Base-by-base conservation (phyloP, 2,113 vertebrate genomes). In the Melanerpes aurifrons region DNA sequence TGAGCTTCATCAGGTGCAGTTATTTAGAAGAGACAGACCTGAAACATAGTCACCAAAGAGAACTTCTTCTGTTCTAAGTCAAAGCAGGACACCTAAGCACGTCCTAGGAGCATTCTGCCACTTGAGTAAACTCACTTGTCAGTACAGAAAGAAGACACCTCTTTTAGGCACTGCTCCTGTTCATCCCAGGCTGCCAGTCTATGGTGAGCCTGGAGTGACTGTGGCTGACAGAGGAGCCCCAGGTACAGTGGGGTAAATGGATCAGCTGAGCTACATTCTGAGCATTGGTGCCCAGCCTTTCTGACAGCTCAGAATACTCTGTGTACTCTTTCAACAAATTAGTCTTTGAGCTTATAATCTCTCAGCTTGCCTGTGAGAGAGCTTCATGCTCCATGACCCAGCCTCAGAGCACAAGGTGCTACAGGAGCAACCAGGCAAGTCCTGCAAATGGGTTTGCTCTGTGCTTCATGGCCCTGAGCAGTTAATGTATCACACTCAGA, bases 401-500 rank as follows among this genome's bases (percentile, higher is more conserved):
- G 15, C 12, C 56, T 10, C 37, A 37, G 70, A 58, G 54, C 28
- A 72, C 24, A 0, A 0, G 1, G 31, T 11, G 2, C 35, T 73
- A 8, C 13, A 37, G 45, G 31, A 53, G 45, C 57, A n/a, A 40
- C 40, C 28, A 15, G 15, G 28, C 54, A 82, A 71, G 31, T 43
- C 47, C 61, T 20, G 18, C 13, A 67, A 84, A 68, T 8, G 7
- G 15, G 1, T 67, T n/a, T 87, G 50, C 56, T 85, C 66, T 82
- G 35, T 63, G 18, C 53, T 73, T 37, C 3, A 0, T 66, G 56
- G 19, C 43, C 80, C 79, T 85, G 32, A 75, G 82, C 35, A 91
- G 61, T 72, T 84, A 75, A 85, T 74, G 54, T 37, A 40, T 90
- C 78, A 84, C 53, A 89, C 57, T 73, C 67, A 58, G 62, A 88